Conservation (phyloP, 2,113 vertebrate genomes). For the Eleginops maclovinus region DNA sequence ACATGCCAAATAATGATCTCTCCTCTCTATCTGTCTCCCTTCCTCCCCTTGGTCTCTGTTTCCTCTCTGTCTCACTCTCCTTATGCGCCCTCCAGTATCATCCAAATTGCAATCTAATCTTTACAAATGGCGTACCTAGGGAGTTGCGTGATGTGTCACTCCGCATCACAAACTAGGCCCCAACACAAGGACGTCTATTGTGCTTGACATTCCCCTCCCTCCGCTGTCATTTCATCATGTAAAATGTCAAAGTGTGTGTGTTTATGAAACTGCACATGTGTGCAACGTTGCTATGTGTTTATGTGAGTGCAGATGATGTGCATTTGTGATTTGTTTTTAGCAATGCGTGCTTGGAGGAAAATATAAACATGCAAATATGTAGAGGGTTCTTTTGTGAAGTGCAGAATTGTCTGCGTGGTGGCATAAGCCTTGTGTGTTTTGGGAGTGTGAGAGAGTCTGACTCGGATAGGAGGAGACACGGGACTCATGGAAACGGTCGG, state of each 20-base stretch:
- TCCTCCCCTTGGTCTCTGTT: constrained; percentile 9
- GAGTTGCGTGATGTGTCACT: constrained; percentile 58
- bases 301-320: neutral
- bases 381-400: neutral
- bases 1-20: constrained; percentile 69
- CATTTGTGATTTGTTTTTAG: neutral
- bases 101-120: constrained; percentile 60
- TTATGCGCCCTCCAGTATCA: constrained; percentile 42
- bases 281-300: neutral
- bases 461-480: constrained; percentile 55
- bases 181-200: constrained; percentile 21
- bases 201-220: constrained; percentile 46
- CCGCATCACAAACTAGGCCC: constrained; percentile 51
- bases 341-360: no score
- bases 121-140: constrained; percentile 60
- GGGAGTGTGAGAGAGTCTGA: constrained; percentile 21
- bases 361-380: neutral
- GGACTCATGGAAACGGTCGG: constrained; percentile 59
- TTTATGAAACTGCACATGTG: neutral
- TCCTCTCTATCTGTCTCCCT: constrained; percentile 12
- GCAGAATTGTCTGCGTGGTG: neutral
- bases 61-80: constrained; percentile 9
- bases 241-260: constrained; percentile 62
- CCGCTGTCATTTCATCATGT: constrained; percentile 53
- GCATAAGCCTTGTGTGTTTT: constrained; percentile 19